Base-by-base conservation (phyloP, 1,140 invertebrate species). In the Aphelinus atriplicis region DNA sequence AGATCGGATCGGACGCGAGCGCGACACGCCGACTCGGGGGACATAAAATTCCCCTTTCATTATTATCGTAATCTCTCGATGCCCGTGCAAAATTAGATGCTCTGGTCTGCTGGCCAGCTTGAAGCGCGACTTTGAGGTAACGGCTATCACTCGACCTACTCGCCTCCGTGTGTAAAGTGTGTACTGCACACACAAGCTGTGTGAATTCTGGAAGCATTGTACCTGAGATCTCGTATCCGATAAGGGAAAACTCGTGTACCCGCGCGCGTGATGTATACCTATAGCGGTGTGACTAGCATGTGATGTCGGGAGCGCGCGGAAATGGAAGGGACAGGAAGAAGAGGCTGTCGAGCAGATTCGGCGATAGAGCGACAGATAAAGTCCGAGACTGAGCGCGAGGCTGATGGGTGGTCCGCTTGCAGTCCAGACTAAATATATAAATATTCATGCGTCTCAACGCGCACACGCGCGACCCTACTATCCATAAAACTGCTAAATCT, bases 31-130 rank as follows among this genome's bases (percentile, higher is more conserved):
- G 48, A 73, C 57, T 73, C 64, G n/a, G 10, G 26, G 50, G 42
- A 69, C 45, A 69, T 75, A 75, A 73, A 73, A 73, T 68, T 67
- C 65, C 55, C 66, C 10, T 69, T 57, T 63, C 26, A 26, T 26
- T 74, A 67, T 67, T 68, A 74, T 74, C 72, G 65, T 67, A 73
- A 73, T 73, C 64, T 67, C 48, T 6, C 71, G 56, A 73, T 74
- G 65, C 65, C 67, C 56, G 68, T 73, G 72, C 72, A 48, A 67
- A 67, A 73, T 73, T 73, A 55, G 56, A 73, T 73, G 64, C 64
- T 73, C 57, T 50, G 53, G 43, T 58, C 71, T 62, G 72, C 67
- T 73, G 62, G 26, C 26, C 48, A 55, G 58, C n/a, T 66, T 72
- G 66, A 73, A 73, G 60, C 56, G 63, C 63, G 71, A 62, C 67